Evolutionary conservation across 2,888 invertebrate genomes (phyloP).

Genomic region (Melanchra persicariae): DNA sequence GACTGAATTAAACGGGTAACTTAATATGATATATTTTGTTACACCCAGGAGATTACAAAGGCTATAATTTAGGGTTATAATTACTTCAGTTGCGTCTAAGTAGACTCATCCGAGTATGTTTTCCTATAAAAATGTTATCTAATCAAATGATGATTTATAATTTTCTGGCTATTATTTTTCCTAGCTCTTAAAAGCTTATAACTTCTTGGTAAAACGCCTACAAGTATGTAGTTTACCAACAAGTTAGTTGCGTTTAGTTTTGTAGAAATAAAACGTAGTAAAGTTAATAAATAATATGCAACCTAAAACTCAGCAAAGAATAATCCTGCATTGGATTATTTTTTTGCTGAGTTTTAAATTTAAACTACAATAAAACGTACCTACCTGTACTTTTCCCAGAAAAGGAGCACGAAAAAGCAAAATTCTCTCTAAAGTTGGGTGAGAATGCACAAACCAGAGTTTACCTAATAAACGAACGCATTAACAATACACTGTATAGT

Average conservation of each 20-base stretch:
- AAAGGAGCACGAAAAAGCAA: slow-evolving; percentile 21
- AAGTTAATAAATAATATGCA: not conserved
- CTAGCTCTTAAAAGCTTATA: no score
- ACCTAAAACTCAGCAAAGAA: no score
- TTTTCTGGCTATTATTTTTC: no score
- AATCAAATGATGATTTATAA: no score
- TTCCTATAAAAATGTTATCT: no score
- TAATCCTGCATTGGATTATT: not conserved
- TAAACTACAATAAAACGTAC: not conserved
- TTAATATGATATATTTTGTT: slow-evolving; percentile 2
- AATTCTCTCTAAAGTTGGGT: slow-evolving; percentile 45
- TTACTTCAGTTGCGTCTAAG: no score
- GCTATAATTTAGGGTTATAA: no score
- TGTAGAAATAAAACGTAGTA: not conserved
- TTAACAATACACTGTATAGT: slow-evolving; percentile 55
- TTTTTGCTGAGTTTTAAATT: not conserved
- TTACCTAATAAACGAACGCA: slow-evolving; percentile 58
- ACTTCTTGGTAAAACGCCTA: not conserved
- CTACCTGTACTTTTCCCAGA: not conserved
- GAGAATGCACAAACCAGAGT: slow-evolving; percentile 50
- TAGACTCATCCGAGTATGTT: no score
- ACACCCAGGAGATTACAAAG: slow-evolving; percentile 20
- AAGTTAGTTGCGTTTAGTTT: no score
- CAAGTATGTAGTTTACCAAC: no score
- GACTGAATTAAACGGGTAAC: not conserved